These are phyloP conservation scores for Manduca sexta DNA, from an alignment of 1,140 invertebrate genomes.

Conservation along the genomic window DNA sequence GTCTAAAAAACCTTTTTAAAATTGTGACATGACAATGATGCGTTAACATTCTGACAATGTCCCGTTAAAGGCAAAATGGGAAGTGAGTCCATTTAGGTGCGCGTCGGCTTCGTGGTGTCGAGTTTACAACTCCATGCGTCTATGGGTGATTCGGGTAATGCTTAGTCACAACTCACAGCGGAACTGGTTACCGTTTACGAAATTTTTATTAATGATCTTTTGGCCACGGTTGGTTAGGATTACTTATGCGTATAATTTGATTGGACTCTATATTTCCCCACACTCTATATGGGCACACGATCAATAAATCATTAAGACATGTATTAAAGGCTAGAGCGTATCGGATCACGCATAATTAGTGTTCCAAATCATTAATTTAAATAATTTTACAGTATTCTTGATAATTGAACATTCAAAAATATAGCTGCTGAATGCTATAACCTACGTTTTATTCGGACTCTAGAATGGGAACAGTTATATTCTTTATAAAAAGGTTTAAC, in stretches of 20 bases:
- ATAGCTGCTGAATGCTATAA: too few relatives aligned
- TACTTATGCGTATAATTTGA: constrained; percentile 18
- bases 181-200: constrained; percentile 31
- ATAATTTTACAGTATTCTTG: too few relatives aligned
- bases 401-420: too few relatives aligned
- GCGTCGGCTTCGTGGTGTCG: constrained; percentile 25
- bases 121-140: constrained; percentile 7
- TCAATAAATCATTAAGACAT: too few relatives aligned
- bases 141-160: constrained; percentile 19
- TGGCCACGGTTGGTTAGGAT: constrained; percentile 9
- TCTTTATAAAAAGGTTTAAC: too few relatives aligned
- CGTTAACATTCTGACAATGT: constrained; percentile 52
- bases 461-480: too few relatives aligned
- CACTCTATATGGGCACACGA: too few relatives aligned
- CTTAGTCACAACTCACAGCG: constrained; percentile 36
- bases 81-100: constrained; percentile 35
- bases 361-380: too few relatives aligned
- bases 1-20: constrained; percentile 43
- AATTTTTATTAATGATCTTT: constrained; percentile 37
- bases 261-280: constrained; percentile 5
- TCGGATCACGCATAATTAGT: neutral
- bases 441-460: too few relatives aligned
- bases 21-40: constrained; percentile 56
- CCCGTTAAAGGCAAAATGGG: constrained; percentile 41
- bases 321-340: neutral